Conservation (phyloP, 2,888 invertebrate genomes). For the Diarsia dahlii region DNA sequence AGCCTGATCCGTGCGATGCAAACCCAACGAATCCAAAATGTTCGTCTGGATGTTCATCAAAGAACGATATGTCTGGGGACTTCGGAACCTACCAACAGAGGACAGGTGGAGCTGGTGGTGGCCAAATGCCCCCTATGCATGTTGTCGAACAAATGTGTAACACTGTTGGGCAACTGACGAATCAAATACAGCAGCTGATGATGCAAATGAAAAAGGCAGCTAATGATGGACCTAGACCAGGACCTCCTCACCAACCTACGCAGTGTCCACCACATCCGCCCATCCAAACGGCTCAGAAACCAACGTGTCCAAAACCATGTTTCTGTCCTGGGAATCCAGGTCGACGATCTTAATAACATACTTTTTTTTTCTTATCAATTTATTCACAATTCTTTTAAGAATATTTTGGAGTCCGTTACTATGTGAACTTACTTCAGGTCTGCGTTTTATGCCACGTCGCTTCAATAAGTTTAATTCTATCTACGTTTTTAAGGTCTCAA, state of each 20-base stretch:
- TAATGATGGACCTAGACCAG: not conserved
- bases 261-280: slow-evolving; percentile 33
- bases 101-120: not conserved
- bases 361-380: not conserved
- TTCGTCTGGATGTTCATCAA: slow-evolving; percentile 62
- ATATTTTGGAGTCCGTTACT: slow-evolving; percentile 25
- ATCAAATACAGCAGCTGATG: slow-evolving; percentile 73
- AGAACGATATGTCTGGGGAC: slow-evolving; percentile 69
- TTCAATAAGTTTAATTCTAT: slow-evolving; percentile 16
- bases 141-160: slow-evolving; percentile 75
- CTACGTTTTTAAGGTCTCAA: not conserved
- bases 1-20: not conserved
- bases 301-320: slow-evolving; percentile 75
- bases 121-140: slow-evolving; percentile 45
- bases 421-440: slow-evolving; percentile 13
- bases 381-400: slow-evolving; percentile 7
- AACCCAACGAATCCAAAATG: slow-evolving; percentile 7
- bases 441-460: slow-evolving; percentile 13
- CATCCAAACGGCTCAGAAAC: slow-evolving; percentile 52
- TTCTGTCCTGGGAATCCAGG: slow-evolving; percentile 76
- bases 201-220: slow-evolving; percentile 66
- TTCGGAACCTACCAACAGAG: slow-evolving; percentile 11
- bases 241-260: not conserved
- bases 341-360: slow-evolving; percentile 15
- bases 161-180: slow-evolving; percentile 72